Percentiles rank a stretch among this genome's conserved stretches.
Conservation (phyloP, 1,140 invertebrate species). For the Triops longicaudatus region DNA sequence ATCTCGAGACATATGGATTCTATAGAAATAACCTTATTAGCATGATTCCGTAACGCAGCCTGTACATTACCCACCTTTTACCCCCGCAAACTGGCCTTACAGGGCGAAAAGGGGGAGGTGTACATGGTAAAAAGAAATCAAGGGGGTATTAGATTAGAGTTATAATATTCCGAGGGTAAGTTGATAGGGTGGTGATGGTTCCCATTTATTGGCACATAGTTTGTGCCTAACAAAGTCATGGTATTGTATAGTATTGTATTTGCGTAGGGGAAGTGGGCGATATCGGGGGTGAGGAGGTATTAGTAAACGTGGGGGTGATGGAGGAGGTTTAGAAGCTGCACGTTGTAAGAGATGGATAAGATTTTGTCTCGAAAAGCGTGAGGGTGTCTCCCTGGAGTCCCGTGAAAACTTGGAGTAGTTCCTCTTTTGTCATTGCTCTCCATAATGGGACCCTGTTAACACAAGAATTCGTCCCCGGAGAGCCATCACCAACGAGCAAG, state of each 20-base stretch:
- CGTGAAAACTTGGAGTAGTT: conserved; percentile 11
- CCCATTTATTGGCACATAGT: not conserved
- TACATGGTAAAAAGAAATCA: not conserved
- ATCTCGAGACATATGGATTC: not conserved
- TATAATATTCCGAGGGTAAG: not conserved
- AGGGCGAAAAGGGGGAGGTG: not conserved
- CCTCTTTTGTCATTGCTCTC: conserved; percentile 11
- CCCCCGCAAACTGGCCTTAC: no score
- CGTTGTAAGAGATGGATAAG: not conserved
- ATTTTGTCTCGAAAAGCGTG: not conserved
- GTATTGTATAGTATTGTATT: not conserved
- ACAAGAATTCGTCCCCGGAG: conserved; percentile 1
- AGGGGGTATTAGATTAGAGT: not conserved
- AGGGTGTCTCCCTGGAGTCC: not conserved
- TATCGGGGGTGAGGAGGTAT: not conserved
- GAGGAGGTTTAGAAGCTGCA: not conserved
- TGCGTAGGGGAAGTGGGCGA: not conserved
- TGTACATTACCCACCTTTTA: not conserved
- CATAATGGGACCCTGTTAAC: conserved; percentile 14
- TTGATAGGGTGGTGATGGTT: conserved; percentile 1
- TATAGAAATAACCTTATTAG: not conserved
- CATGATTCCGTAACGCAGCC: not conserved
- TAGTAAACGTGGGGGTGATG: not conserved
- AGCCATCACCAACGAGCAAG: not conserved
- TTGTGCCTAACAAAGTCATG: not conserved